Conservation (phyloP, 2,888 invertebrate species). For the Gortyna flavago region DNA sequence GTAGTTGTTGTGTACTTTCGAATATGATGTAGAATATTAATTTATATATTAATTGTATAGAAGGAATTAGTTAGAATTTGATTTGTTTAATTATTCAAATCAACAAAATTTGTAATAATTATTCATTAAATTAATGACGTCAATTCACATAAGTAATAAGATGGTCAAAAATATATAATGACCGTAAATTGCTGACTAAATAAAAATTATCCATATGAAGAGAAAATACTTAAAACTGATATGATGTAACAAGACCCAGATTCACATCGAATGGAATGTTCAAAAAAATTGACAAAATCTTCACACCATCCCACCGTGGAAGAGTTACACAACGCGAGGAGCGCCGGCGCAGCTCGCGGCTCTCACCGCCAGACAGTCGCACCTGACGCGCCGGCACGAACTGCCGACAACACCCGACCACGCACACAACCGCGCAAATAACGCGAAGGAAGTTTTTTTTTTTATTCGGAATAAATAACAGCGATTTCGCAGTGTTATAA, state of each 20-base stretch:
- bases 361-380: conserved; percentile 75
- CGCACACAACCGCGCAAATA: conserved; percentile 51
- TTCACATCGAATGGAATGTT: conserved; percentile 68
- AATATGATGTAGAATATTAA: neutral
- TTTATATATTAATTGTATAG: neutral
- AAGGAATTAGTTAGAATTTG: neutral
- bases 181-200: conserved; percentile 35
- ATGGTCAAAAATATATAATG: conserved; percentile 37
- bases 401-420: conserved; percentile 65
- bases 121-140: neutral
- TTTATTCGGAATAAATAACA: conserved; percentile 70
- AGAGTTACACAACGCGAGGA: conserved; percentile 71
- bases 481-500: conserved; percentile 66
- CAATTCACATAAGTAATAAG: conserved; percentile 14
- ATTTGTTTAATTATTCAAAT: neutral
- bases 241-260: conserved; percentile 69
- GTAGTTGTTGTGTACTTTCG: conserved; percentile 9
- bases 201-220: conserved; percentile 51
- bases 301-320: conserved; percentile 68
- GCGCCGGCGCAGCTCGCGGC: conserved; percentile 58
- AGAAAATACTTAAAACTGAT: conserved; percentile 65
- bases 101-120: neutral
- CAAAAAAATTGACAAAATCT: conserved; percentile 70
- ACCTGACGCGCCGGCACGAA: conserved; percentile 75
- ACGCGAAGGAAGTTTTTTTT: conserved; percentile 67